Percentiles rank a stretch among this genome's conserved stretches.
Evolutionary conservation across 1,140 invertebrate genomes (phyloP).

Genomic region (Vollenhovia emeryi): DNA sequence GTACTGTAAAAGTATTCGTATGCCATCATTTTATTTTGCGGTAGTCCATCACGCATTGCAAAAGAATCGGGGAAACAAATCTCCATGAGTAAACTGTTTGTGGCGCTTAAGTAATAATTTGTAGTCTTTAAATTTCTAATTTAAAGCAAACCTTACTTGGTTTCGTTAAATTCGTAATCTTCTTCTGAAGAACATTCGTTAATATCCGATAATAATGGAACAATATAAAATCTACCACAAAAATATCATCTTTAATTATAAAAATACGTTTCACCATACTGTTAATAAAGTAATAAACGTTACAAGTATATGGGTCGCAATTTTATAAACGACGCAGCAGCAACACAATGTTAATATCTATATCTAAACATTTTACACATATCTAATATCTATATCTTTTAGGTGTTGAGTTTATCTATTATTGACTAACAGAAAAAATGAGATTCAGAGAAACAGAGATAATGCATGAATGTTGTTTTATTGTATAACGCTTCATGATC

Average conservation of each 20-base stretch:
- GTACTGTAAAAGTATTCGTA: constrained; percentile 43
- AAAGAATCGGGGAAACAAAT: background rate
- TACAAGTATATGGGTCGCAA: background rate
- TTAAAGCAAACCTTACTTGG: background rate
- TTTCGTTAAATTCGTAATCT: background rate
- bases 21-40: constrained; percentile 14
- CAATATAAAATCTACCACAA: constrained; percentile 3
- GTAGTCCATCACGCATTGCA: background rate
- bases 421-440: constrained; percentile 13
- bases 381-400: background rate
- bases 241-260: background rate
- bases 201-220: background rate
- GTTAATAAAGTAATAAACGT: background rate
- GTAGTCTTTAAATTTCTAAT: background rate
- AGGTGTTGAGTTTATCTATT: background rate
- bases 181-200: background rate
- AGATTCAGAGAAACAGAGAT: constrained; percentile 16
- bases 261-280: background rate
- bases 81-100: background rate
- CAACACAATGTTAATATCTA: background rate
- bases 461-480: constrained; percentile 10
- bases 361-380: background rate
- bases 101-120: background rate
- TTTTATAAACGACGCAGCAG: background rate
- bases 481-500: background rate